A percentile compares a stretch with the other conserved stretches of the same genome.
Evolutionary conservation across 2,797 vertebrate species (phyloP).

Genomic region (Chaetodon trifasciatus): DNA sequence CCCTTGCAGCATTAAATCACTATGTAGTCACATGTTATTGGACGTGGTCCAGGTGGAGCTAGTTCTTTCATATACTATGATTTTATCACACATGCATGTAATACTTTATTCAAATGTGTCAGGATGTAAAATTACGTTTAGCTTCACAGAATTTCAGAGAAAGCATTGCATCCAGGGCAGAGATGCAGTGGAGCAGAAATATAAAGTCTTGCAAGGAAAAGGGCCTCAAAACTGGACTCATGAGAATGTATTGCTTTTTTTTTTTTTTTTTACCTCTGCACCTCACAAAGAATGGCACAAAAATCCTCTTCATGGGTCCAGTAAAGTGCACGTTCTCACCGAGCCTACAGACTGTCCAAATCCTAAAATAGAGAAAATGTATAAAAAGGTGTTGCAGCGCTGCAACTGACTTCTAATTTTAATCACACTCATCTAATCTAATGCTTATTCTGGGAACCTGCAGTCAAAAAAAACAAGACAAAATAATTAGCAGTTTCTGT

Average conservation of each 20-base stretch:
- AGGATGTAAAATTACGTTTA: not conserved
- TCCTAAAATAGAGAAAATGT: not conserved
- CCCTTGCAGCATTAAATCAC: not conserved
- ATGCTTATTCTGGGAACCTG: not conserved
- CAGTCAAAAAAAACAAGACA: not conserved
- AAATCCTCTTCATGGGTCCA: not conserved
- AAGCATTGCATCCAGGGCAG: not conserved
- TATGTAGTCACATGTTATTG: not conserved
- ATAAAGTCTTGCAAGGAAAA: not conserved
- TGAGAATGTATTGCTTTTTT: not conserved
- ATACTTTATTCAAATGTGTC: not conserved
- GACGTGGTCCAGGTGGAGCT: not conserved
- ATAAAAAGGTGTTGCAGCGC: not conserved
- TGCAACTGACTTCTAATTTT: too few relatives aligned
- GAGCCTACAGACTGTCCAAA: not conserved
- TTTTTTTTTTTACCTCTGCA: not conserved
- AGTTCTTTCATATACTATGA: too few relatives aligned
- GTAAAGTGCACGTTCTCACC: not conserved
- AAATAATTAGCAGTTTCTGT: not conserved
- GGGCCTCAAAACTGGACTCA: not conserved
- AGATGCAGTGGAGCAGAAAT: not conserved
- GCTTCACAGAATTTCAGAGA: not conserved
- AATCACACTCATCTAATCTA: not conserved
- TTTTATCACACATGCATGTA: not conserved
- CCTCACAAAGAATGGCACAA: not conserved